A percentile compares a stretch with the other conserved stretches of the same genome.
phyloP scores from a whole-genome alignment of 2,797 vertebrate species.

The Tokudaia tokunoshimensis region DNA sequence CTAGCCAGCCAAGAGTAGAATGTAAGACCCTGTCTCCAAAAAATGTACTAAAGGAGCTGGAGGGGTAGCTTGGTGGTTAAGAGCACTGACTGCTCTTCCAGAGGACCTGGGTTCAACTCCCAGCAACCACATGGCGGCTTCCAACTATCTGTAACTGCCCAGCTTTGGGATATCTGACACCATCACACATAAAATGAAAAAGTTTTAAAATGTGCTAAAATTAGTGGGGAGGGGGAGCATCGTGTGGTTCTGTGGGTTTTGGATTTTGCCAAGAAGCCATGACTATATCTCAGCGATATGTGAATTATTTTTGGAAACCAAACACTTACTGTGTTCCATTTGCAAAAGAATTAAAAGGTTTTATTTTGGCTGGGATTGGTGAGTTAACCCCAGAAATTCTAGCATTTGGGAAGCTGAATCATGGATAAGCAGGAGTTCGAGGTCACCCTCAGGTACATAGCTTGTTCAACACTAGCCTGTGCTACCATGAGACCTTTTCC shows the following conservation, averaged over 20 bases:
- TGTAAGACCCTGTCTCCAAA: background rate
- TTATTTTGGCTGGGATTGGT: background rate
- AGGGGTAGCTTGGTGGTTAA: background rate
- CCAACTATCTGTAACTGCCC: background rate
- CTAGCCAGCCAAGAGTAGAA: background rate
- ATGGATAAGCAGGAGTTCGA: background rate
- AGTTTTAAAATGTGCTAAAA: background rate
- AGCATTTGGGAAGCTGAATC: background rate
- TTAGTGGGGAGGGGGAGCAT: background rate
- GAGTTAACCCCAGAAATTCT: background rate
- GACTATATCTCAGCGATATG: background rate
- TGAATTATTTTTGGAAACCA: slow-evolving; percentile 51
- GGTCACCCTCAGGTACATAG: background rate
- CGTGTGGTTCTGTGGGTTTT: background rate
- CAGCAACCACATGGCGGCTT: background rate
- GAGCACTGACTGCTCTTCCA: background rate
- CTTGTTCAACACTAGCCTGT: background rate
- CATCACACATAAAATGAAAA: background rate
- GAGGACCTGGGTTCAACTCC: background rate
- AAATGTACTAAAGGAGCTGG: background rate
- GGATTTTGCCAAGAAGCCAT: slow-evolving; percentile 43
- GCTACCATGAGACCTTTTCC: background rate
- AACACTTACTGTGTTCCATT: slow-evolving; percentile 11
- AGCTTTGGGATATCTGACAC: background rate
- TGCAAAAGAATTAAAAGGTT: slow-evolving; percentile 53